Evolutionary conservation across 2,797 vertebrate species (phyloP).

Genomic region (Myotis vivesi): DNA sequence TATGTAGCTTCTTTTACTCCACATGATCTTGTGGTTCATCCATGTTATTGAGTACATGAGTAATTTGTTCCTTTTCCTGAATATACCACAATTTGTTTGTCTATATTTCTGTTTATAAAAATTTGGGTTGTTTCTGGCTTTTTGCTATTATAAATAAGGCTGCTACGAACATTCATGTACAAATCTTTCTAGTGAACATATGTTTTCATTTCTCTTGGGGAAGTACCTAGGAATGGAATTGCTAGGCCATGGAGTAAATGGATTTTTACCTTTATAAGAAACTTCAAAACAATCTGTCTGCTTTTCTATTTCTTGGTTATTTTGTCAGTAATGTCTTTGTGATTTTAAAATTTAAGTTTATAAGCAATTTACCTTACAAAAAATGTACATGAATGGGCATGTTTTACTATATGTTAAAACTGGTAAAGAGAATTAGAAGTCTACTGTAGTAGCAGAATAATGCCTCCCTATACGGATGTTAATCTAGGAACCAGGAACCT

Average conservation of each 20-base stretch:
- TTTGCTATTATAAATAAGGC: background rate
- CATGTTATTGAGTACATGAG: background rate
- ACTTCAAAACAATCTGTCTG: background rate
- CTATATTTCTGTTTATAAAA: background rate
- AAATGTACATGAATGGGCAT: background rate
- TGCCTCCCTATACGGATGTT: background rate
- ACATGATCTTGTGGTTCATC: background rate
- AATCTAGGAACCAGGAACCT: background rate
- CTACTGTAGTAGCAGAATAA: background rate
- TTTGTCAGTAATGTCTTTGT: background rate
- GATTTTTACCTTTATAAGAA: background rate
- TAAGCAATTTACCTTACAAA: background rate
- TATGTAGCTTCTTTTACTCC: background rate
- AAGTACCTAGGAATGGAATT: conserved; percentile 17
- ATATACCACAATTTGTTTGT: background rate
- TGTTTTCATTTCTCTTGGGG: conserved; percentile 1
- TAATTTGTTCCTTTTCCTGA: conserved; percentile 31
- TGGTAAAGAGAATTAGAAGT: background rate
- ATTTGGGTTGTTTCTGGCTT: conserved; percentile 17
- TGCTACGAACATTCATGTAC: background rate
- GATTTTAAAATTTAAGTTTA: conserved; percentile 35
- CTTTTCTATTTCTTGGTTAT: background rate
- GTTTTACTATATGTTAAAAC: background rate
- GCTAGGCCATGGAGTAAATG: background rate
- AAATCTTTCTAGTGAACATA: background rate